These are phyloP conservation scores for Ceratitis capitata DNA, from an alignment of 1,140 invertebrate species.

Conservation along the genomic window DNA sequence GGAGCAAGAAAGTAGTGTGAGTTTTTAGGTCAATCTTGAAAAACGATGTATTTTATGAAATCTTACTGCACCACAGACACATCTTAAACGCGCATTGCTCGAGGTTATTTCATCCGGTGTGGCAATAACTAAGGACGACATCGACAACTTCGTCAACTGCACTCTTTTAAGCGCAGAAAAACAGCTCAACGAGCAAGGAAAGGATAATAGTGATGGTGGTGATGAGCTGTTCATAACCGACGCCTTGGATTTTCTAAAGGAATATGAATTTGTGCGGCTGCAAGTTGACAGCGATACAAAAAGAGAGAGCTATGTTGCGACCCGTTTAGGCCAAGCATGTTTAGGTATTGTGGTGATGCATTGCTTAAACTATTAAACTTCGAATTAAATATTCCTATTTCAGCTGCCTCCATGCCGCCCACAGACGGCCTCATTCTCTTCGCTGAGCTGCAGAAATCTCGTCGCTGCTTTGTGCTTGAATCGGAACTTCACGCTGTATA, in stretches of 20 bases:
- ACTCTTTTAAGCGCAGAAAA: slow-evolving; percentile 71
- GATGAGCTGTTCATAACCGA: slow-evolving; percentile 49
- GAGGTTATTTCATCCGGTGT: slow-evolving; percentile 91
- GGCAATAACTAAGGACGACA: slow-evolving; percentile 76
- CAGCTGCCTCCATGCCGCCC: slow-evolving; percentile 88
- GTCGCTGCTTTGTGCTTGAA: slow-evolving; percentile 90
- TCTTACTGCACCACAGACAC: slow-evolving; percentile 47
- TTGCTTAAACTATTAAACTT: too few species aligned
- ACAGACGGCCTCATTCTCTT: slow-evolving; percentile 90
- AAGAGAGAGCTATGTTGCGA: slow-evolving; percentile 75
- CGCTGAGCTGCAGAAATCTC: slow-evolving; percentile 88
- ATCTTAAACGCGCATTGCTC: slow-evolving; percentile 74
- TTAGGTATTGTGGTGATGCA: slow-evolving; percentile 65
- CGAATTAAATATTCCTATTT: background rate
- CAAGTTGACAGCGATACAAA: slow-evolving; percentile 66
- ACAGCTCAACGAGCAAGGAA: slow-evolving; percentile 45
- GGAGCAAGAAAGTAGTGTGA: slow-evolving; percentile 72
- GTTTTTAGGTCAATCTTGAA: slow-evolving; percentile 45
- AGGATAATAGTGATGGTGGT: slow-evolving; percentile 48
- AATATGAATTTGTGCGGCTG: slow-evolving; percentile 71
- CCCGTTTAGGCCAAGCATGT: slow-evolving; percentile 90
- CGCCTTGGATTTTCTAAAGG: slow-evolving; percentile 67
- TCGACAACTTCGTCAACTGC: slow-evolving; percentile 82
- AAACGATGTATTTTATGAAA: background rate
- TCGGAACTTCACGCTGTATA: slow-evolving; percentile 96